Conservation (phyloP, 1,140 invertebrate species). For the Pachyrhynchus sulphureomaculatus region DNA sequence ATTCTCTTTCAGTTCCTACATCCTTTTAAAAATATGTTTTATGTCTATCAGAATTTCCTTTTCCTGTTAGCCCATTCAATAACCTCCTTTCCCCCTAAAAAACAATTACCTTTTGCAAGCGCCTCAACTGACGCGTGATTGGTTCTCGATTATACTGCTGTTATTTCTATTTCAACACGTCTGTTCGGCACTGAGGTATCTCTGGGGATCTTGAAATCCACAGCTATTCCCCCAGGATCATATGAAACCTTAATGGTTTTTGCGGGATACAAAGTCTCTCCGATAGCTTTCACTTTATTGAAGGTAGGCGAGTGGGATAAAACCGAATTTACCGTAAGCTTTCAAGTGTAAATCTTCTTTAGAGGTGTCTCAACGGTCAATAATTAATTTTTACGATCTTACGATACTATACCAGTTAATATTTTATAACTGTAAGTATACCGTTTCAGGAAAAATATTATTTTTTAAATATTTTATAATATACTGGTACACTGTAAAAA, state of each 20-base stretch:
- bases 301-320: too few species aligned
- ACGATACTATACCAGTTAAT: too few species aligned
- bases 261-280: constrained; percentile 3
- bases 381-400: too few species aligned
- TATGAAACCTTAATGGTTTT: constrained; percentile 19
- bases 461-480: too few species aligned
- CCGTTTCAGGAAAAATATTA: too few species aligned
- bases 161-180: constrained; percentile 17
- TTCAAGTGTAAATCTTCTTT: too few species aligned
- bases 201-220: neutral
- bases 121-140: constrained; percentile 3
- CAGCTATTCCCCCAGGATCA: constrained; percentile 4
- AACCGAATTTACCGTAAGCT: too few species aligned
- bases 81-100: neutral
- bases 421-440: too few species aligned
- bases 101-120: constrained; percentile 9
- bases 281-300: neutral
- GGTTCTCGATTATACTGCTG: constrained; percentile 11
- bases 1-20: neutral
- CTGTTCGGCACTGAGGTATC: neutral
- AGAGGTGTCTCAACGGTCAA: too few species aligned
- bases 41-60: neutral
- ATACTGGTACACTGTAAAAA: too few species aligned
- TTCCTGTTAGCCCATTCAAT: constrained; percentile 2
- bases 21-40: constrained; percentile 1